Evolutionary conservation across 2,888 invertebrate species (phyloP), one percentile per base, ranked within the genome.

Genomic region (Spisula subtruncata): DNA sequence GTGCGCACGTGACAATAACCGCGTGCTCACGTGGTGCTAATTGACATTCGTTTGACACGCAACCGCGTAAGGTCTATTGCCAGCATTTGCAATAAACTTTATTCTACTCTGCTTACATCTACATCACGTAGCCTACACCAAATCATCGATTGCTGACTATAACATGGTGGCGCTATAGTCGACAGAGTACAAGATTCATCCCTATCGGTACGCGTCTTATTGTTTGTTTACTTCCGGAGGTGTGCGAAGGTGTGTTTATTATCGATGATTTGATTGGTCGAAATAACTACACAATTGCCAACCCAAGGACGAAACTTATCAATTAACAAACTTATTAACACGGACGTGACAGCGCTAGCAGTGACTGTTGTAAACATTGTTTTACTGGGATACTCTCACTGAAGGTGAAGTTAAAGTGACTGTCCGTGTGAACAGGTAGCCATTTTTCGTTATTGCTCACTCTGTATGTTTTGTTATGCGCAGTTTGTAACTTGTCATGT

Each of bases 241-340:
- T n/a, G 10, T 48, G 32, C 51, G 85, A 48, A 85, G 85, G 85
- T 85, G 85, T 85, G 85, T 56, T 16, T 8, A 20, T n/a, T 20
- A n/a, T 2, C 29, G 12, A 41, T 32, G 29, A 12, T 79, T 85
- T 85, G 80, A 85, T 85, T 85, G 85, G 85, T 84, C 20, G 20
- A 51, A 18, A 14, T 25, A 20, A 46, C 46, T 20, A 46, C 18
- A 20, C 48, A 25, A 18, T n/a, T 20, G 29, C n/a, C 82, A 14
- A 25, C 48, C 32, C 85, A 85, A 85, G 85, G 85, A 56, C 85
- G 80, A 80, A 85, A 56, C 6, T 75, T 85, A 29, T 51, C 48
- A 51, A 41, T 20, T 5, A n/a, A n/a, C n/a, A n/a, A n/a, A n/a
- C n/a, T n/a, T n/a, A n/a, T n/a, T n/a, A 84, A 66, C 41, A 29